Evolutionary conservation across 1,140 invertebrate genomes (phyloP), one percentile per base, ranked within the genome.

Genomic region (Odontomachus brunneus): DNA sequence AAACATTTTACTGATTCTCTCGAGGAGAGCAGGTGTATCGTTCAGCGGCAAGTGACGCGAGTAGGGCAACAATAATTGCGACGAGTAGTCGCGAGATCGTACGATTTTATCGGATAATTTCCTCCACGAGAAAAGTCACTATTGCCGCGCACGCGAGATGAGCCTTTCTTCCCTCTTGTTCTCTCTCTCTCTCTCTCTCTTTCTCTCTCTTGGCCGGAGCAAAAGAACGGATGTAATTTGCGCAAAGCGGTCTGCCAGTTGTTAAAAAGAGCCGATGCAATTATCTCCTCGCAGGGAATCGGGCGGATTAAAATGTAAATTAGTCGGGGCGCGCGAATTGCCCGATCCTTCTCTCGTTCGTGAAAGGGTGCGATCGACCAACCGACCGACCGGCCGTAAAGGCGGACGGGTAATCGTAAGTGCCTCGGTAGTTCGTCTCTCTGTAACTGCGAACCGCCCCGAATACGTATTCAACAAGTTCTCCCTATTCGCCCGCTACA

Each of bases 381-480:
- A 87, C 80, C 59, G 82, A 87, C 83, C 75, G 80, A 87, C 80
- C 71, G 48, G 22, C 15, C 78, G 72, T 55, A 83, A 67, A 53
- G 59, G 53, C 53, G 17, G 65, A 51, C 17, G 9, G 71, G 17
- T 51, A 84, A 83, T 80, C 14, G 75, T 38, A 53, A 57, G 71
- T 57, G 38, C 33, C 69, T 15, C 3, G 17, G 5, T 3, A 11
- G 9, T 11, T n/a, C 17, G 12, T 44, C 57, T 38, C n/a, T 2
- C 22, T 15, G 51, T 55, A 78, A 76, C 81, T 65, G 85, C 65
- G 44, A 53, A 22, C 9, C 22, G 65, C 49, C 51, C 59, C 57
- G 29, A 66, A 72, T 82, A 74, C 4, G 72, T 78, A 87, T 87
- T 87, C 85, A 87, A 87, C 85, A 87, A 87, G 85, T 87, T 86